phyloP scores from a whole-genome alignment of 2,888 invertebrate genomes.

The Dichetophora obliterata region DNA sequence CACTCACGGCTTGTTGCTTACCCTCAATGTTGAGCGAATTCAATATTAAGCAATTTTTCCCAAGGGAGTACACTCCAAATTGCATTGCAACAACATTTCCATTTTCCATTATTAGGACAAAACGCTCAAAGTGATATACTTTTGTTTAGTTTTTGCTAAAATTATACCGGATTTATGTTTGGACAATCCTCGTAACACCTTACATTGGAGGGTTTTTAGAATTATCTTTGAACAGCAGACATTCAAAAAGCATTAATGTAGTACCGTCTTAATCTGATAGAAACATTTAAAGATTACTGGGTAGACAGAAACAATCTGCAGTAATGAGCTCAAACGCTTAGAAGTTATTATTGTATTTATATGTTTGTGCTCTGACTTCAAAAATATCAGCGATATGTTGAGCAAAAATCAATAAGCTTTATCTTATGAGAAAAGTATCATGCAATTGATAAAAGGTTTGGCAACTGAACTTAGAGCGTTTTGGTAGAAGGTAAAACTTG shows the following conservation, averaged over 20 bases:
- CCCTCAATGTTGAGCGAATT: neutral
- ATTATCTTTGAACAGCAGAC: constrained; percentile 15
- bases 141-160: constrained; percentile 44
- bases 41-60: constrained; percentile 21
- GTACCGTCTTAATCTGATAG: neutral
- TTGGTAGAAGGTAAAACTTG: too few relatives aligned
- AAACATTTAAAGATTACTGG: neutral
- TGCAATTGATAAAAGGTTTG: neutral
- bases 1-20: neutral
- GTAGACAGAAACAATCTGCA: neutral
- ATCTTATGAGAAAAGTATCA: neutral
- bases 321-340: neutral
- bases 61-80: neutral
- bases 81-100: constrained; percentile 45
- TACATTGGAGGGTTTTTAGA: neutral
- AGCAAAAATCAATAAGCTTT: too few relatives aligned
- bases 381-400: too few relatives aligned
- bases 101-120: constrained; percentile 64
- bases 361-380: neutral
- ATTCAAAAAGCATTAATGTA: neutral
- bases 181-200: neutral
- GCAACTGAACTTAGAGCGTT: neutral
- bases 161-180: neutral
- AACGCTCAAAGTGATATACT: constrained; percentile 64
- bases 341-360: constrained; percentile 7